These are phyloP conservation scores for Engystomops pustulosus DNA, from an alignment of 2,113 vertebrate genomes.

Conservation along the genomic window DNA sequence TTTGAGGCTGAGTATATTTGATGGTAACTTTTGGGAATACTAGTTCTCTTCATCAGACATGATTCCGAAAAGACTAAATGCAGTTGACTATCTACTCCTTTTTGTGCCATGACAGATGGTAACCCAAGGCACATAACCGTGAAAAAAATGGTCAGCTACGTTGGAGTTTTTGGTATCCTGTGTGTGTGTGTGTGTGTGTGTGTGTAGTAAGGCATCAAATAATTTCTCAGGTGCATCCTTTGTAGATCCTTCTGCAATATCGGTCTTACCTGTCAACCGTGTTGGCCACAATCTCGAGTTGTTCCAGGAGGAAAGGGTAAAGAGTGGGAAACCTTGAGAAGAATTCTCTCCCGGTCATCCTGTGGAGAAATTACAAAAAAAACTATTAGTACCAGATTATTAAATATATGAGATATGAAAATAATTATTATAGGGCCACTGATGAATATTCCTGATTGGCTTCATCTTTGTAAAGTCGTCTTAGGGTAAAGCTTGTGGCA, in stretches of 20 bases:
- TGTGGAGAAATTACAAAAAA: conserved; percentile 64
- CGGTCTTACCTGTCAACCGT: conserved; percentile 82
- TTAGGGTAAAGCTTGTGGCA: too few species aligned
- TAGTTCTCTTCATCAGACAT: too few species aligned
- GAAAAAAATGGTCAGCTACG: too few species aligned
- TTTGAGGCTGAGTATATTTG: too few species aligned
- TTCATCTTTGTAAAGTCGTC: background rate
- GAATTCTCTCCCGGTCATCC: conserved; percentile 96
- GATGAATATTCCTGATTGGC: background rate
- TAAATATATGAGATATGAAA: background rate
- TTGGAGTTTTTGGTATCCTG: too few species aligned
- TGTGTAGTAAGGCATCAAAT: too few species aligned
- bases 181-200: too few species aligned
- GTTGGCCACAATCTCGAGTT: conserved; percentile 82
- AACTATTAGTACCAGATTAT: background rate
- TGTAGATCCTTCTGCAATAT: background rate
- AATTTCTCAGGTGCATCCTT: background rate
- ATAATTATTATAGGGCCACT: background rate
- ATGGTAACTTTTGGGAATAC: too few species aligned
- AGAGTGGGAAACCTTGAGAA: conserved; percentile 93
- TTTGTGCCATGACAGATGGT: too few species aligned
- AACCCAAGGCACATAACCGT: too few species aligned
- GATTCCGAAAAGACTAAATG: too few species aligned
- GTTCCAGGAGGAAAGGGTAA: conserved; percentile 91
- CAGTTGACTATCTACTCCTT: too few species aligned